A percentile compares a stretch with the other conserved stretches of the same genome.
These are phyloP conservation scores for Eupithecia centaureata DNA, from an alignment of 2,888 invertebrate species.

Conservation along the genomic window DNA sequence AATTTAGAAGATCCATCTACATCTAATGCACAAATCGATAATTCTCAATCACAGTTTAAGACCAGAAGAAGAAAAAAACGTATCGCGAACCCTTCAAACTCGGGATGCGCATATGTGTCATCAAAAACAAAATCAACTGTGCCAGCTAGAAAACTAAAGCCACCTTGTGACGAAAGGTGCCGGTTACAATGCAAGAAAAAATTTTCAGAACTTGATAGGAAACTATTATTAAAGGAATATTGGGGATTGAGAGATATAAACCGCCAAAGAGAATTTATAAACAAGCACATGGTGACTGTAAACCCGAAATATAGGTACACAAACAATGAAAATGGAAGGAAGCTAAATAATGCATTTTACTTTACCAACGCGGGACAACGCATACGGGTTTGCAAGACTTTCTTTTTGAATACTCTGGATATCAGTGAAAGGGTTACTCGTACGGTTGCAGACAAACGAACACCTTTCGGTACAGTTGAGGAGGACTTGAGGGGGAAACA, in stretches of 20 bases:
- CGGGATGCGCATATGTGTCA: background rate
- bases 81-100: background rate
- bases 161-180: background rate
- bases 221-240: conserved; percentile 9
- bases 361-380: background rate
- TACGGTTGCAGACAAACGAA: background rate
- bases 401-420: background rate
- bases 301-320: background rate
- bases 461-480: background rate
- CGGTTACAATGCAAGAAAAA: background rate
- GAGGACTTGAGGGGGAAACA: background rate
- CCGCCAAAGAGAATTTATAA: conserved; percentile 3
- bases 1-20: background rate
- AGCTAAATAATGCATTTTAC: background rate
- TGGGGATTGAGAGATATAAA: background rate
- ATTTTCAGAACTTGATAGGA: background rate
- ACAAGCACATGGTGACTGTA: background rate
- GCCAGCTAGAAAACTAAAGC: conserved; percentile 3
- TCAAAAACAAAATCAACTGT: background rate
- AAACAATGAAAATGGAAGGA: background rate
- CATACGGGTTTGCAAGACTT: background rate
- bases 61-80: background rate
- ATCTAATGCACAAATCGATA: background rate
- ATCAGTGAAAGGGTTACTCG: background rate
- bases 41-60: background rate